Conservation (phyloP, 2,888 invertebrate genomes). For the Diachrysia chrysitis region DNA sequence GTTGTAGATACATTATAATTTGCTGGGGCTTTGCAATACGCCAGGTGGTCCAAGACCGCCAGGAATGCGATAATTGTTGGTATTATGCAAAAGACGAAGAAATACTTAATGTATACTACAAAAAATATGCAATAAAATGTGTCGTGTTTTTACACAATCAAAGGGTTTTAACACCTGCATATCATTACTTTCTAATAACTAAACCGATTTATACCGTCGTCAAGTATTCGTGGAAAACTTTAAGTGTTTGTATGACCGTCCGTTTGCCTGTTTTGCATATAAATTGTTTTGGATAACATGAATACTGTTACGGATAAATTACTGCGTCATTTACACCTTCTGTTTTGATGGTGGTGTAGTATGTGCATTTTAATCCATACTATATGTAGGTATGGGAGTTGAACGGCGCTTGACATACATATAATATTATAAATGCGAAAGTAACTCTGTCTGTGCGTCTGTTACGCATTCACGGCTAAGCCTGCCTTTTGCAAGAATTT, state of each 20-base stretch:
- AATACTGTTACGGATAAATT: constrained; percentile 79
- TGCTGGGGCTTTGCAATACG: no score
- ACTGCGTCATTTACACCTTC: constrained; percentile 34
- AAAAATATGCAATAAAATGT: not conserved
- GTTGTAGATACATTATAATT: no score
- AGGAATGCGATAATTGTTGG: not conserved
- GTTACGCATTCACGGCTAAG: no score
- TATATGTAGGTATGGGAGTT: no score
- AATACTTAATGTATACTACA: not conserved
- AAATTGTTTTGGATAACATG: constrained; percentile 75
- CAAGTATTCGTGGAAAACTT: constrained; percentile 35
- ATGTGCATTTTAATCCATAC: no score
- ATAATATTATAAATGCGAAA: no score
- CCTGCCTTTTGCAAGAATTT: no score
- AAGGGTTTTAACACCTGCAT: not conserved
- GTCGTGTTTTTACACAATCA: not conserved
- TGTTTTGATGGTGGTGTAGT: not conserved
- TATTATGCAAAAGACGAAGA: not conserved
- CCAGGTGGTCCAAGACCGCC: no score
- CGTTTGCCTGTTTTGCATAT: constrained; percentile 82
- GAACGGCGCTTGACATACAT: no score
- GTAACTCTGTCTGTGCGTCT: no score
- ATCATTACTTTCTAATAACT: constrained; percentile 16
- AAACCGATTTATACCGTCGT: constrained; percentile 35
- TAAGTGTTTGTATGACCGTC: constrained; percentile 66